Evolutionary conservation across 2,113 vertebrate species (phyloP).

Genomic region (Agapornis roseicollis): DNA sequence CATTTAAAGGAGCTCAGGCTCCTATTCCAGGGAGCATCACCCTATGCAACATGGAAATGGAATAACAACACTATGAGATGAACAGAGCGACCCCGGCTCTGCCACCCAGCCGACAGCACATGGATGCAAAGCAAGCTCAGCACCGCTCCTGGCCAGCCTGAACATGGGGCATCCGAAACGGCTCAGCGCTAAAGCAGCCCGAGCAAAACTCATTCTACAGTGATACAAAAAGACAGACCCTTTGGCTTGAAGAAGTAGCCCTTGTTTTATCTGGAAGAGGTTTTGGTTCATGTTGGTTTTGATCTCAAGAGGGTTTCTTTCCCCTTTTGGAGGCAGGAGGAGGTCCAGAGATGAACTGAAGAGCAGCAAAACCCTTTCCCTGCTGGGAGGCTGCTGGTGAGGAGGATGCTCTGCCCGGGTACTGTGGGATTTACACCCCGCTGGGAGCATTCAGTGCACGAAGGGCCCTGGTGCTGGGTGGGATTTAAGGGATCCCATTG

Average conservation of each 20-base stretch:
- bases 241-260: constrained; percentile 24
- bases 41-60: background rate
- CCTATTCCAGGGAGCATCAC: background rate
- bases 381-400: background rate
- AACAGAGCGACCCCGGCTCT: background rate
- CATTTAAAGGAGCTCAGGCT: background rate
- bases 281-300: background rate
- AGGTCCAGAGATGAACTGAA: background rate
- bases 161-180: accelerated
- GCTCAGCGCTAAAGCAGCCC: background rate
- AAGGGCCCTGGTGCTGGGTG: background rate
- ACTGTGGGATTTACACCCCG: background rate
- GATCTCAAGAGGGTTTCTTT: background rate
- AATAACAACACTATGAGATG: background rate
- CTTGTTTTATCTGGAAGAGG: constrained; percentile 34
- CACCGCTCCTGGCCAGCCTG: background rate
- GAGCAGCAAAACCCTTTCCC: background rate
- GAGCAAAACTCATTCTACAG: background rate
- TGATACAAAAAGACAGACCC: background rate
- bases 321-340: background rate
- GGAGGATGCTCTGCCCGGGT: background rate
- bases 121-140: background rate
- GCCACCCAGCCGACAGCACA: background rate
- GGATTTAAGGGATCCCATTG: background rate
- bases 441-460: accelerated